Evolutionary conservation across 2,797 vertebrate genomes (phyloP).

Genomic region (Darevskia nairensis): DNA sequence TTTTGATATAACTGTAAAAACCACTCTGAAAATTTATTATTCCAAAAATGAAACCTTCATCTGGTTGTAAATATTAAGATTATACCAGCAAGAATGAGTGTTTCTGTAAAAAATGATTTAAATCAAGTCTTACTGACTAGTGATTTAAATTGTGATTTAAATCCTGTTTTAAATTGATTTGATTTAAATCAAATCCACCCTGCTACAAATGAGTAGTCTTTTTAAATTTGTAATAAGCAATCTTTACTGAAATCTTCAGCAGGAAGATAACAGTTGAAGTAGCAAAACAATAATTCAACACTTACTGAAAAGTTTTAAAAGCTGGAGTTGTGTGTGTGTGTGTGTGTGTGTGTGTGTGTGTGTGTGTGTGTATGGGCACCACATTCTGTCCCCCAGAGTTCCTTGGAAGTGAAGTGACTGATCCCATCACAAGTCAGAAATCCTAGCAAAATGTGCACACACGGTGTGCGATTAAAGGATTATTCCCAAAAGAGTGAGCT

Average conservation of each 20-base stretch:
- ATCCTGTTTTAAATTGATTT: too few relatives aligned
- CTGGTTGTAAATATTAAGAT: too few relatives aligned
- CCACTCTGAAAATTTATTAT: too few relatives aligned
- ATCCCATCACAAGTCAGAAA: constrained; percentile 3
- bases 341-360: too few relatives aligned
- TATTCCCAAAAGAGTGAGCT: constrained; percentile 13
- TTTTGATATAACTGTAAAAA: too few relatives aligned
- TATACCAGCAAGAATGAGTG: too few relatives aligned
- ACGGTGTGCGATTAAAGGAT: constrained; percentile 16
- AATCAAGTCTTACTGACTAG: too few relatives aligned
- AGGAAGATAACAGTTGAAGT: neutral
- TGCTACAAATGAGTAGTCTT: too few relatives aligned
- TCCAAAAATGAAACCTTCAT: too few relatives aligned
- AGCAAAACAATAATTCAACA: neutral
- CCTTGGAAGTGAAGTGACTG: neutral
- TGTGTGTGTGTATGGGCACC: neutral
- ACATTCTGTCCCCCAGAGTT: neutral
- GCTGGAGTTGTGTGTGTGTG: neutral
- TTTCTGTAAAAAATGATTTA: too few relatives aligned
- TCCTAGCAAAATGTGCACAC: constrained; percentile 21
- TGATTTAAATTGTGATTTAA: too few relatives aligned
- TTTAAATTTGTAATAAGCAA: neutral
- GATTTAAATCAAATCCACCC: too few relatives aligned
- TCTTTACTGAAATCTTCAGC: neutral
- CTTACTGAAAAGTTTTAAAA: neutral